A percentile compares a stretch with the other conserved stretches of the same genome.
phyloP scores from a whole-genome alignment of 2,888 invertebrate species.

The Cotesia congregata region DNA sequence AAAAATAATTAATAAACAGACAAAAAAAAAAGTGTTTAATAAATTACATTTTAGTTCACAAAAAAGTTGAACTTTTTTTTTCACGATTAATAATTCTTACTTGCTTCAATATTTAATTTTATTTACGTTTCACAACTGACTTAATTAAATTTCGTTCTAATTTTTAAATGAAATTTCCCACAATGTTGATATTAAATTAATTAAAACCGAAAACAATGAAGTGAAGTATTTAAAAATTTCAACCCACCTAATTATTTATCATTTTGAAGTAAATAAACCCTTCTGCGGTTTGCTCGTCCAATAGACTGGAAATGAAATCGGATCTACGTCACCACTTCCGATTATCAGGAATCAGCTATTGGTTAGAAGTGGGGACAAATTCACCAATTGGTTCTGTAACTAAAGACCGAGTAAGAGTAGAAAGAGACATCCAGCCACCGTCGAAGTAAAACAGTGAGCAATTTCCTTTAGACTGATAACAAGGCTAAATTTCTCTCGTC shows the following conservation, averaged over 20 bases:
- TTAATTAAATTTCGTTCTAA: too few relatives aligned
- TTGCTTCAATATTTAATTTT: too few relatives aligned
- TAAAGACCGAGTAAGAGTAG: neutral
- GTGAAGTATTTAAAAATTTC: too few relatives aligned
- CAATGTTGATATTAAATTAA: too few relatives aligned
- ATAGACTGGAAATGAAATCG: constrained; percentile 20
- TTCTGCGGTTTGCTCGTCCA: neutral
- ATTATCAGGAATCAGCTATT: constrained; percentile 17
- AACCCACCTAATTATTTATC: neutral
- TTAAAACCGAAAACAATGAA: too few relatives aligned
- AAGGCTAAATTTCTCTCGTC: constrained; percentile 34
- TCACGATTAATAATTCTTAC: too few relatives aligned
- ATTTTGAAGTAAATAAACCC: neutral
- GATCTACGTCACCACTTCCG: constrained; percentile 9
- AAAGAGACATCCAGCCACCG: neutral
- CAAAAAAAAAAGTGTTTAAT: too few relatives aligned
- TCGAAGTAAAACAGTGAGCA: constrained; percentile 28
- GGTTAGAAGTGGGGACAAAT: neutral
- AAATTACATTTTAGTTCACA: too few relatives aligned
- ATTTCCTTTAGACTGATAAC: constrained; percentile 40
- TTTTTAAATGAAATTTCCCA: too few relatives aligned
- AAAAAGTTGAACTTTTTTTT: too few relatives aligned
- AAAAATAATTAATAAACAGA: too few relatives aligned
- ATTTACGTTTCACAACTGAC: too few relatives aligned
- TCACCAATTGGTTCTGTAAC: constrained; percentile 11